A percentile compares a stretch with the other conserved stretches of the same genome.
Conservation (phyloP, 2,797 vertebrate species). For the Poliocrania exsul region DNA sequence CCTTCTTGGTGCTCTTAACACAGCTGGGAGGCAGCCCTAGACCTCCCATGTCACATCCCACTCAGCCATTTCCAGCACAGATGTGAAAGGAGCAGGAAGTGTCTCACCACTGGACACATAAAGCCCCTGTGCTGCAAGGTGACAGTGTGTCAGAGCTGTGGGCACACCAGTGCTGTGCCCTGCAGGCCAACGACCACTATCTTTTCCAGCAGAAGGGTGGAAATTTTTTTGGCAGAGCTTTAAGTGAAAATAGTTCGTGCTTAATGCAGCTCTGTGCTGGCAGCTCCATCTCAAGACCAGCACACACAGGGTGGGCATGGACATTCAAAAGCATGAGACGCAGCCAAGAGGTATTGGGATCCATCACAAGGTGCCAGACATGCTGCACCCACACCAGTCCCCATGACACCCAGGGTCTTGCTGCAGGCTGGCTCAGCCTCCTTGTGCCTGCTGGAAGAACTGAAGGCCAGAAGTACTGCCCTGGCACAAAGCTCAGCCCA, state of each 20-base stretch:
- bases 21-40: background rate
- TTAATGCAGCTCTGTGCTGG: background rate
- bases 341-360: background rate
- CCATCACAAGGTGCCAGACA: background rate
- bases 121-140: background rate
- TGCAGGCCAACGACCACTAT: background rate
- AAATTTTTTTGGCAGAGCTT: background rate
- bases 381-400: background rate
- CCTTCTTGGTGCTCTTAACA: background rate
- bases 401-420: background rate
- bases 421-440: background rate
- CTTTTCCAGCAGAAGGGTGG: background rate
- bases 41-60: fast-evolving
- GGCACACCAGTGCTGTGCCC: background rate
- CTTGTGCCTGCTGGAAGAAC: fast-evolving
- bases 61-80: fast-evolving
- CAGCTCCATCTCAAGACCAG: background rate
- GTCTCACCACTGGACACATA: background rate
- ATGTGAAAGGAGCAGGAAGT: background rate
- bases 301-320: background rate
- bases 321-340: background rate
- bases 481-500: fast-evolving
- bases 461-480: fast-evolving
- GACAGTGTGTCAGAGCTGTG: background rate
- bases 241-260: background rate